A percentile compares a stretch with the other conserved stretches of the same genome.
Conservation (phyloP, 92 coral and sea anemone species). For the Hydrozoanthus gracilis region DNA sequence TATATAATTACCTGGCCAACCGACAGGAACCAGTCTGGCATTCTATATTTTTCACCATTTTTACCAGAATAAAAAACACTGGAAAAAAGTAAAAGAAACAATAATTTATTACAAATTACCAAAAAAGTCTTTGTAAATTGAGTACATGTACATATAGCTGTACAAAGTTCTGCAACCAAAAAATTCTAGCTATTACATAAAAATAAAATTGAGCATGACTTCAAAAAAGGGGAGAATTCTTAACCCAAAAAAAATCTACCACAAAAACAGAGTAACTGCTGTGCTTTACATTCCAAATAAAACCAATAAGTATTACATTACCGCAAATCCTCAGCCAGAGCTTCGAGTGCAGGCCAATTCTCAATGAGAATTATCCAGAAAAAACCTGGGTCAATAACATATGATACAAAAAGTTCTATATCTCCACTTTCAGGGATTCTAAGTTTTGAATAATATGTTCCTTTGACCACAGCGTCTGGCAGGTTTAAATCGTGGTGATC, state of each 20-base stretch:
- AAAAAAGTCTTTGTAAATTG: neutral
- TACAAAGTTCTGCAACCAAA: no score
- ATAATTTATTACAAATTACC: neutral
- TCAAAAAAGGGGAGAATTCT: no score
- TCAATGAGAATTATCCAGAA: slow-evolving; percentile 91
- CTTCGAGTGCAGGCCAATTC: slow-evolving; percentile 74
- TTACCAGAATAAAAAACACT: slow-evolving; percentile 74
- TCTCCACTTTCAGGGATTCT: slow-evolving; percentile 74
- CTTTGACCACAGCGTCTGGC: slow-evolving; percentile 88
- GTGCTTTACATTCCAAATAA: neutral
- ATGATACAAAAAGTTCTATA: slow-evolving; percentile 81
- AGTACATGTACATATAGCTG: no score
- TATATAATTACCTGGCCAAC: slow-evolving; percentile 82
- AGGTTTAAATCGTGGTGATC: slow-evolving; percentile 53
- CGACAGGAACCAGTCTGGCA: slow-evolving; percentile 86
- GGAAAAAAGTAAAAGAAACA: neutral
- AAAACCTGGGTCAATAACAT: slow-evolving; percentile 78
- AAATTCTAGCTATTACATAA: no score
- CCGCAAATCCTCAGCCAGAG: slow-evolving; percentile 84
- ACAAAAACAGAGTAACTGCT: neutral
- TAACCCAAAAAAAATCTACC: neutral
- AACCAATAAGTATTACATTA: neutral
- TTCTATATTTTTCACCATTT: slow-evolving; percentile 76
- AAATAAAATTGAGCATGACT: no score
- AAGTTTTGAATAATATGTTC: slow-evolving; percentile 72